These are phyloP conservation scores for Sitodiplosis mosellana DNA, from an alignment of 1,140 invertebrate species.

Conservation along the genomic window DNA sequence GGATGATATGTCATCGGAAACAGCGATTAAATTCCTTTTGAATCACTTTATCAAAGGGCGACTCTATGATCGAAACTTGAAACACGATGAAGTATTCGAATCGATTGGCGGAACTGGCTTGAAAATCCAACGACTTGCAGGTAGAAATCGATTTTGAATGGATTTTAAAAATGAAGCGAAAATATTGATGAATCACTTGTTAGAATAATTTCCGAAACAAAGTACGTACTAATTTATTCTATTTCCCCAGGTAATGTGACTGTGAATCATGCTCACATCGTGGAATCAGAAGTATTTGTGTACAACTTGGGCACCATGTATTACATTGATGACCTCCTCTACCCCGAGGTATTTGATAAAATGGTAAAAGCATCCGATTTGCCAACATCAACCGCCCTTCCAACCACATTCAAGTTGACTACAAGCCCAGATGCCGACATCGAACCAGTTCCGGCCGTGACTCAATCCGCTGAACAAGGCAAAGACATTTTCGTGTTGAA, in stretches of 20 bases:
- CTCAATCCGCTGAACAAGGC: constrained; percentile 1
- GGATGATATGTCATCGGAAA: constrained; percentile 32
- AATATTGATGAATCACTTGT: no score
- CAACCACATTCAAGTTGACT: constrained; percentile 9
- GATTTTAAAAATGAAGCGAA: background rate
- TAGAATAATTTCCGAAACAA: no score
- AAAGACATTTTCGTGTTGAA: constrained; percentile 2
- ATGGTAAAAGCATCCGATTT: constrained; percentile 13
- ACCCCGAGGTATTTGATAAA: constrained; percentile 23
- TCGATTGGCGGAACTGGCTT: constrained; percentile 34
- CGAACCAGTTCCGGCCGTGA: constrained; percentile 13
- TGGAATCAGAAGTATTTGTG: constrained; percentile 38
- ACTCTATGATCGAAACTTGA: constrained; percentile 35
- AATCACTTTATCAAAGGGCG: constrained; percentile 40
- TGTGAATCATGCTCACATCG: constrained; percentile 33
- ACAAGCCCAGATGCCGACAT: constrained; percentile 22
- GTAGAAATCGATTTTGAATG: constrained; percentile 12
- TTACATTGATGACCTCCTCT: constrained; percentile 35
- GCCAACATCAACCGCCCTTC: constrained; percentile 8
- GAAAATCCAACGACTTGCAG: constrained; percentile 27
- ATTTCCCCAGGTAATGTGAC: constrained; percentile 24
- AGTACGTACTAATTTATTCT: constrained; percentile 5
- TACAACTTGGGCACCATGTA: constrained; percentile 42
- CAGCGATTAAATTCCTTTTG: constrained; percentile 33
- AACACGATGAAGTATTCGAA: constrained; percentile 28